Conservation (phyloP, 2,888 invertebrate genomes). For the Lasioglossum zephyrum region DNA sequence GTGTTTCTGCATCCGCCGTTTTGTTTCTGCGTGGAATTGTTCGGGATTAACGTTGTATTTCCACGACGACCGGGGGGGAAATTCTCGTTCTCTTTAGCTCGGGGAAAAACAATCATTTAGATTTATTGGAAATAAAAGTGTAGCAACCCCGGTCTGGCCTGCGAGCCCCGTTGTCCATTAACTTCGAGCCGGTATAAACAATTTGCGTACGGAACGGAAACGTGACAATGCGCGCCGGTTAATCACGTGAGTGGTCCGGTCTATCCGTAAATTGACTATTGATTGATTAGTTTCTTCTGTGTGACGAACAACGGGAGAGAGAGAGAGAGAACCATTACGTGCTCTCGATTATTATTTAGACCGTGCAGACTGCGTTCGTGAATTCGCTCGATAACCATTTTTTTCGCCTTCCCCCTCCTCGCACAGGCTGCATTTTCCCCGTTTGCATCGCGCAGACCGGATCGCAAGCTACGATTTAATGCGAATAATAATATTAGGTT, state of each 20-base stretch:
- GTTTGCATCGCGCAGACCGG: background rate
- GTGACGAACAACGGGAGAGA: slow-evolving; percentile 44
- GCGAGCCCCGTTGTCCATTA: slow-evolving; percentile 45
- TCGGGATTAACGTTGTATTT: slow-evolving; percentile 24
- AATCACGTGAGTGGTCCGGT: slow-evolving; percentile 57
- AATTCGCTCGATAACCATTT: slow-evolving; percentile 35
- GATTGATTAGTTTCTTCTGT: slow-evolving; percentile 71
- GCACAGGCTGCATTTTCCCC: background rate
- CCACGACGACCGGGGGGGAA: background rate
- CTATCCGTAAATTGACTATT: slow-evolving; percentile 66
- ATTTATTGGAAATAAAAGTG: slow-evolving; percentile 56
- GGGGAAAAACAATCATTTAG: slow-evolving; percentile 45
- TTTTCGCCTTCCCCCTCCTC: background rate
- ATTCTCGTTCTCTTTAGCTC: slow-evolving; percentile 17
- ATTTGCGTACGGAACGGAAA: slow-evolving; percentile 44
- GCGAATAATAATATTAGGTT: slow-evolving; percentile 6
- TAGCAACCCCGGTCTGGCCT: slow-evolving; percentile 2
- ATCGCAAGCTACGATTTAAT: background rate
- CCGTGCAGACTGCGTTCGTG: background rate
- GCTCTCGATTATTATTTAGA: slow-evolving; percentile 55
- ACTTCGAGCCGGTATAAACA: slow-evolving; percentile 50
- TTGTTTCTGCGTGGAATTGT: background rate
- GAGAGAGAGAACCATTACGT: slow-evolving; percentile 49
- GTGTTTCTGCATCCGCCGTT: background rate
- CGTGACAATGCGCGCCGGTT: slow-evolving; percentile 50